Percentiles rank a stretch among this genome's conserved stretches.
phyloP scores from a whole-genome alignment of 92 coral and sea anemone genomes.

The Isaurus tuberculatus region DNA sequence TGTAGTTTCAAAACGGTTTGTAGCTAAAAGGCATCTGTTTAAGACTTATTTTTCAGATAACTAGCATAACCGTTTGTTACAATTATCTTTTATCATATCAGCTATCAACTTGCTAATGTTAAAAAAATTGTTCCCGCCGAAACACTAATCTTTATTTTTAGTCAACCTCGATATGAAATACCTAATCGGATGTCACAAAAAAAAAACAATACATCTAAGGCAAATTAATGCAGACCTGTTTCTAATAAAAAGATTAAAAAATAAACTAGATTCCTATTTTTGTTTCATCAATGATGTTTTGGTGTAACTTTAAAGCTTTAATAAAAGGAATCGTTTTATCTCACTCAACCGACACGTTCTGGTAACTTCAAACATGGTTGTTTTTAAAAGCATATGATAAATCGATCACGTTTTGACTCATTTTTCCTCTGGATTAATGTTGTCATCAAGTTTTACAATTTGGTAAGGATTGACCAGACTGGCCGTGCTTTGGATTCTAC shows the following conservation, averaged over 20 bases:
- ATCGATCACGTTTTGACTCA: neutral
- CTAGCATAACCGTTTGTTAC: neutral
- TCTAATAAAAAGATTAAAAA: neutral
- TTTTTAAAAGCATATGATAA: neutral
- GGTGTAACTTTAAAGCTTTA: neutral
- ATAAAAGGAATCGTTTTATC: neutral
- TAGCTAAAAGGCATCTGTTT: neutral
- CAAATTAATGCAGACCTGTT: neutral
- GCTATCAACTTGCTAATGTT: no score
- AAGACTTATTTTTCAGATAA: neutral
- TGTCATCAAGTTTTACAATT: neutral
- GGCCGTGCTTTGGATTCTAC: neutral
- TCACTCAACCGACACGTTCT: neutral
- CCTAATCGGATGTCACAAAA: neutral
- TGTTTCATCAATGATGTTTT: neutral
- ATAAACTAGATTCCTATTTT: neutral
- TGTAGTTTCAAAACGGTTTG: neutral
- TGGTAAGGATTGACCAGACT: neutral
- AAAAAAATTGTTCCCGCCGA: no score
- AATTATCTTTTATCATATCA: no score
- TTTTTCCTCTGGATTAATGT: neutral
- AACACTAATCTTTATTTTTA: no score
- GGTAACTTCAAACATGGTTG: neutral
- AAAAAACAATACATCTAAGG: neutral
- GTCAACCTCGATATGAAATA: no score